Evolutionary conservation across 2,113 vertebrate genomes (phyloP), one percentile per base, ranked within the genome.

Genomic region (Gavialis gangeticus): DNA sequence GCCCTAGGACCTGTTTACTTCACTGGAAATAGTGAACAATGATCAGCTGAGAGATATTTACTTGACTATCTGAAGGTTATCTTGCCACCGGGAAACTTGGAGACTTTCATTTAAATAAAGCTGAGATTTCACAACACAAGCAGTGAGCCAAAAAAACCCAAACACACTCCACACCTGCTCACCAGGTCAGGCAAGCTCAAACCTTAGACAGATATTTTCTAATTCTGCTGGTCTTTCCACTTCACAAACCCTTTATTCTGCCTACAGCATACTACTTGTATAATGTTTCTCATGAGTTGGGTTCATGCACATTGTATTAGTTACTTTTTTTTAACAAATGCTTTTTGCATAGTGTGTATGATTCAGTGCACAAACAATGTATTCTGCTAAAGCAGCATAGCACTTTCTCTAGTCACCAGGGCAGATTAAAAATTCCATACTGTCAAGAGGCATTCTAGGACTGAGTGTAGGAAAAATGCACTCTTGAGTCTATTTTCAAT

Each of bases 271-370:
- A 75, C 62, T 55, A n/a, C 63, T 92, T 95, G 88, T 75, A 67
- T 60, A 0, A 0, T 90, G 90, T 62, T 57, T 85, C 15, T 79
- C 81, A 80, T 80, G 62, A 83, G 71, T 89, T 85, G 84, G 84
- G 82, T 90, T 76, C 91, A 73, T 37, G 78, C 78, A 85, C 82
- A 34, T 86, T 75, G 75, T 88, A 91, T 83, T 84, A 76, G 69
- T 92, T 96, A 83, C 89, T 95, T 82, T 85, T 96, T 93, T 84
- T 73, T 93, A 93, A 82, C 91, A 93, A 94, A 94, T 59, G 91
- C 87, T 93, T 69, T 57, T 93, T 87, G 94, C 84, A 89, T 9
- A 17, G 84, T 54, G 82, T 78, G 77, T 73, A 87, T 94, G 92
- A 93, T 93, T 96, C 91, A 97, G 82, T 56, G 69, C 66, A 79